Conservation (phyloP, 2,113 vertebrate species). For the Oryctolagus cuniculus region mOryCun1.1 NC_091432.1:229235001-229235500, state of each 20-base stretch:
- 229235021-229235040: too few species aligned
- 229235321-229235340: not conserved
- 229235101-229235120: too few species aligned
- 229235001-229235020: too few species aligned
- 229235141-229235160: too few species aligned
- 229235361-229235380: slow-evolving; percentile 27
- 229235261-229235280: not conserved
- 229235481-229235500: slow-evolving; percentile 3
- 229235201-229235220: too few species aligned
- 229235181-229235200: too few species aligned
- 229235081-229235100: too few species aligned
- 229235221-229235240: not conserved
- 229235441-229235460: slow-evolving; percentile 51
- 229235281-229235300: not conserved
- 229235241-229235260: slow-evolving; percentile 33
- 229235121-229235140: too few species aligned
- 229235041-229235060: too few species aligned
- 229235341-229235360: slow-evolving; percentile 6
- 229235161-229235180: too few species aligned
- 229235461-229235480: slow-evolving; percentile 16
- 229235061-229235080: too few species aligned
- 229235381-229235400: not conserved
- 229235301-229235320: not conserved
- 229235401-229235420: not conserved
- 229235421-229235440: not conserved